Percentiles rank a stretch among this genome's conserved stretches.
phyloP scores from a whole-genome alignment of 2,888 invertebrate species.

The Drosophila subsilvestris region DNA sequence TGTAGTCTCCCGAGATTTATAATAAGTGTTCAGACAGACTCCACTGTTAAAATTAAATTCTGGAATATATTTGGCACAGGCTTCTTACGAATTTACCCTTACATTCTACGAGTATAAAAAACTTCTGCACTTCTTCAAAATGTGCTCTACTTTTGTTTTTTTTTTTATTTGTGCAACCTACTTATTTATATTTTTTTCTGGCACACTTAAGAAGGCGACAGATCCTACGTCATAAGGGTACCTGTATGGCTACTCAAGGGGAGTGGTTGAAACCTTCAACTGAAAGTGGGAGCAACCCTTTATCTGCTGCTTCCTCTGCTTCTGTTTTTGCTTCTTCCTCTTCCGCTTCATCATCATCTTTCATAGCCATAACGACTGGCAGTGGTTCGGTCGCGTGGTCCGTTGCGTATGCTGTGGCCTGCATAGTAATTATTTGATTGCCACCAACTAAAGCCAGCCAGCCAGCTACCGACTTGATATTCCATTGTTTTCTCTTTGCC shows the following conservation, averaged over 20 bases:
- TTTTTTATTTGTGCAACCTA: neutral
- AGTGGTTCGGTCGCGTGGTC: neutral
- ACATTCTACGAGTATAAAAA: too few relatives aligned
- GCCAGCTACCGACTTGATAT: constrained; percentile 32
- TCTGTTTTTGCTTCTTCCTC: constrained; percentile 26
- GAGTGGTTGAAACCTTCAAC: neutral
- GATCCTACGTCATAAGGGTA: neutral
- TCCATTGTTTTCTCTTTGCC: constrained; percentile 44
- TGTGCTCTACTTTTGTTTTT: neutral
- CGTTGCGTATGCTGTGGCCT: constrained; percentile 55
- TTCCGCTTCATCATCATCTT: constrained; percentile 43
- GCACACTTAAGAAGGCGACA: neutral
- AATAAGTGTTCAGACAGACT: too few relatives aligned
- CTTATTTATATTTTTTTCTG: neutral
- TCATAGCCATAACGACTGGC: constrained; percentile 6
- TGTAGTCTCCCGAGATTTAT: too few relatives aligned
- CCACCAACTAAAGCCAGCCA: constrained; percentile 24
- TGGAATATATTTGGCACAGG: neutral
- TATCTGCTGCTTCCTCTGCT: neutral
- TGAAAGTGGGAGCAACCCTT: neutral
- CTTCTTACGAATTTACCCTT: too few relatives aligned
- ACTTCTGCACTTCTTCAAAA: neutral
- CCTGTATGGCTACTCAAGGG: neutral
- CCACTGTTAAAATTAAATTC: too few relatives aligned
- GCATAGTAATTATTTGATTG: constrained; percentile 75